Conservation (phyloP, 2,888 invertebrate species). For the Phragmatobia fuliginosa region DNA sequence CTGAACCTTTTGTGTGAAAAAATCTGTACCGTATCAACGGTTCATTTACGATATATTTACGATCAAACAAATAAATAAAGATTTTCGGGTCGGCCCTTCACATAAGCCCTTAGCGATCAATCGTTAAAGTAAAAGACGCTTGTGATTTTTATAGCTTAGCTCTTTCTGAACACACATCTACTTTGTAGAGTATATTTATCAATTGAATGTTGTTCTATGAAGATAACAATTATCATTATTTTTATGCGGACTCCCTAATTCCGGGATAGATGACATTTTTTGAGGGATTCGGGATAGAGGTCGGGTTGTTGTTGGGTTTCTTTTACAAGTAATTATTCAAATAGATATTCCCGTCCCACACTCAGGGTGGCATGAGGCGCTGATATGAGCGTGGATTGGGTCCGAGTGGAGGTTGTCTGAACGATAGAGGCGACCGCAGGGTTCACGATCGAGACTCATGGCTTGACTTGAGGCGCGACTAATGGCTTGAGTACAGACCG, state of each 20-base stretch:
- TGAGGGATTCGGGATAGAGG: no score
- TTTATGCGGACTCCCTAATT: no score
- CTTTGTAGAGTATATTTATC: background rate
- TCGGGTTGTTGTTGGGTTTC: no score
- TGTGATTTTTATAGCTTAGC: conserved; percentile 9
- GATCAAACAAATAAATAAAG: conserved; percentile 16
- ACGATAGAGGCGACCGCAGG: no score
- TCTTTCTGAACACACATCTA: background rate
- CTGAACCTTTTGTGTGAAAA: conserved; percentile 13
- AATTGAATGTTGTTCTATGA: background rate
- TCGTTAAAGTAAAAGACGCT: background rate
- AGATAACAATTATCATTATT: background rate
- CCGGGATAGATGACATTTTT: background rate
- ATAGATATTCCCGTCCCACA: no score
- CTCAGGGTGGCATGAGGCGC: no score
- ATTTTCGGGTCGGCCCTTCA: conserved; percentile 10
- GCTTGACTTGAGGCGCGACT: no score
- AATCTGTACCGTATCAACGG: conserved; percentile 7
- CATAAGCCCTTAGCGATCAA: conserved; percentile 11
- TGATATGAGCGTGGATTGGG: no score
- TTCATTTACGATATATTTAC: conserved; percentile 12
- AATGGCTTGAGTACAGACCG: no score
- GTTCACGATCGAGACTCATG: no score
- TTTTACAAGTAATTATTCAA: no score
- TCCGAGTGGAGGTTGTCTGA: no score